Percentiles rank a stretch among this genome's conserved stretches.
Conservation (phyloP, 2,888 invertebrate genomes). For the Dendrolimus houi region DNA sequence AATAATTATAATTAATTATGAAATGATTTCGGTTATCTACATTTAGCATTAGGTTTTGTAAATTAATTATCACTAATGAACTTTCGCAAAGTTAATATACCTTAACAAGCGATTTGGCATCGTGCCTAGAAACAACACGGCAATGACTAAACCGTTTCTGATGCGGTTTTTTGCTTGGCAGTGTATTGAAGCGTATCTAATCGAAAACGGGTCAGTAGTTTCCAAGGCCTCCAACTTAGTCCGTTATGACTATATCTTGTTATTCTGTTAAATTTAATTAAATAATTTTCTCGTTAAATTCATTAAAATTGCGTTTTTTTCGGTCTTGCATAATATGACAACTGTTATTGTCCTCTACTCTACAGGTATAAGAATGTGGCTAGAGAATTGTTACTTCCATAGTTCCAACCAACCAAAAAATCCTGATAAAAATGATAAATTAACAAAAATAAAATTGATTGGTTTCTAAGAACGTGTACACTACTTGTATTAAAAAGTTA, state of each 20-base stretch:
- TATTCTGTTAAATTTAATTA: constrained; percentile 16
- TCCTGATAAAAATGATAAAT: too few species aligned
- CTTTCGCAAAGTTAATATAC: neutral
- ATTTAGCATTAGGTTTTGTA: neutral
- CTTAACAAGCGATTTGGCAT: neutral
- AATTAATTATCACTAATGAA: neutral
- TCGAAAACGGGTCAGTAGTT: neutral
- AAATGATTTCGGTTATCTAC: too few species aligned
- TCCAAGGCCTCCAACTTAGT: neutral
- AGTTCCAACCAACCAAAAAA: too few species aligned
- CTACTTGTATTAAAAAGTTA: too few species aligned
- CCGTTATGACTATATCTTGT: constrained; percentile 2
- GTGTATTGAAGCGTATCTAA: neutral
- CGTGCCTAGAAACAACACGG: neutral
- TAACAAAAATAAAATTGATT: too few species aligned
- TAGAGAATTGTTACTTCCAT: too few species aligned
- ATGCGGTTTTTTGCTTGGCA: neutral
- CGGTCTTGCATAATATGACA: too few species aligned
- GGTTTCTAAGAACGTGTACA: too few species aligned
- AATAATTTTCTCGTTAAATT: neutral
- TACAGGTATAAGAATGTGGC: too few species aligned
- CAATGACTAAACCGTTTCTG: neutral
- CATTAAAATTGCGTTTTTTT: too few species aligned
- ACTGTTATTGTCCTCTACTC: too few species aligned
- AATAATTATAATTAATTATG: too few species aligned